Percentiles rank a stretch among this genome's conserved stretches.
Conservation (phyloP, 2,113 vertebrate genomes). For the Eleginops maclovinus region DNA sequence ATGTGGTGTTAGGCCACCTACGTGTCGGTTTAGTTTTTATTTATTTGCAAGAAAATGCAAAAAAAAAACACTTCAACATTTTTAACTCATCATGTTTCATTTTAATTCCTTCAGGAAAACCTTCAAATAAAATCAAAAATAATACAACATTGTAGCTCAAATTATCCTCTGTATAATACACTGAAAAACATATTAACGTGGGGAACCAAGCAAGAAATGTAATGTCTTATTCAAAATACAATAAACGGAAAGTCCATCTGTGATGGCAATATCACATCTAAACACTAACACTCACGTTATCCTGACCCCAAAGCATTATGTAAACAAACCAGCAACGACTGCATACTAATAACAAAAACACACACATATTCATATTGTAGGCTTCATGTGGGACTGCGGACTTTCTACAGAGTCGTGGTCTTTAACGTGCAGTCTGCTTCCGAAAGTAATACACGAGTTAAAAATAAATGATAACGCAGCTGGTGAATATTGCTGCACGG, state of each 20-base stretch:
- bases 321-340: slow-evolving; percentile 46
- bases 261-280: slow-evolving; percentile 18
- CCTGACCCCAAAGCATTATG: slow-evolving; percentile 29
- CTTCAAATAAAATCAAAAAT: background rate
- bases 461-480: slow-evolving; percentile 58
- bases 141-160: background rate
- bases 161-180: background rate
- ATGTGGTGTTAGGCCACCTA: background rate
- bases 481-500: slow-evolving; percentile 27
- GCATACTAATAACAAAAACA: slow-evolving; percentile 48
- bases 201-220: background rate
- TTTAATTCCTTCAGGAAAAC: too few relatives aligned
- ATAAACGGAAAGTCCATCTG: background rate
- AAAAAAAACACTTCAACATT: background rate
- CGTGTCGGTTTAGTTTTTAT: background rate
- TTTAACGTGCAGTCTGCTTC: background rate
- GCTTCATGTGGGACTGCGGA: slow-evolving; percentile 9
- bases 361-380: slow-evolving; percentile 7
- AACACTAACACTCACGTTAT: slow-evolving; percentile 32
- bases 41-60: background rate
- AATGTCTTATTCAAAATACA: background rate
- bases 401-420: slow-evolving; percentile 9
- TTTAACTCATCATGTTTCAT: background rate
- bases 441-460: slow-evolving; percentile 11
- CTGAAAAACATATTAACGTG: background rate